Conservation (phyloP, 2,888 invertebrate species). For the Amitus sp. region DNA sequence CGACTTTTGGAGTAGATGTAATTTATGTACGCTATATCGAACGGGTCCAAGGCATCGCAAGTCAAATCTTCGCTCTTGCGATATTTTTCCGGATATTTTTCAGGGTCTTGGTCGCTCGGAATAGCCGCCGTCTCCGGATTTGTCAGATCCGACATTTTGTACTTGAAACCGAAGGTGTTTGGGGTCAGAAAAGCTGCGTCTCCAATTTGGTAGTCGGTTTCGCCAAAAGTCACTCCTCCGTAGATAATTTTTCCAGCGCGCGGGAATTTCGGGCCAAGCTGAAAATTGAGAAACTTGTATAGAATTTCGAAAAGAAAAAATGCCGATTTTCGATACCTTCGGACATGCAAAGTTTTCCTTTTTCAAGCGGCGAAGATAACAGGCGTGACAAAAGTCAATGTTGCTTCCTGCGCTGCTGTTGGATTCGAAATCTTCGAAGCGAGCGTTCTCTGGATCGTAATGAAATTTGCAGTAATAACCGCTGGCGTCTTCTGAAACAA, state of each 20-base stretch:
- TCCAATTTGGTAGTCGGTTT: conserved; percentile 73
- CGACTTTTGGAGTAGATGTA: conserved; percentile 71
- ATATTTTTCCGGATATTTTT: conserved; percentile 83
- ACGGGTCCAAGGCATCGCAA: conserved; percentile 78
- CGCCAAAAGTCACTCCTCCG: conserved; percentile 69
- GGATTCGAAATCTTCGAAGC: conserved; percentile 44
- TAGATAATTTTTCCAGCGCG: too few relatives aligned
- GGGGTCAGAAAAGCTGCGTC: conserved; percentile 77
- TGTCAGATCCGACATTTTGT: conserved; percentile 36
- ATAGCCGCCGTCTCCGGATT: conserved; percentile 2
- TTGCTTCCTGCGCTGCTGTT: conserved; percentile 5
- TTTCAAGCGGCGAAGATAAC: conserved; percentile 33
- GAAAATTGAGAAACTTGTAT: conserved; percentile 1
- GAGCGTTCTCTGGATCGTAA: conserved; percentile 48
- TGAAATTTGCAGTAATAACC: conserved; percentile 73
- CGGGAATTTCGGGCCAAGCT: too few relatives aligned
- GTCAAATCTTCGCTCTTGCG: conserved; percentile 81
- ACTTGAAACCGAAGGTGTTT: conserved; percentile 71
- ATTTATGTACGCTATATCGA: conserved; percentile 77
- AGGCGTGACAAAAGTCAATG: conserved; percentile 54
- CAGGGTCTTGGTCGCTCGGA: conserved; percentile 71
- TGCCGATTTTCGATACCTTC: conserved; percentile 27
- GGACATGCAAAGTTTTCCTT: conserved; percentile 39
- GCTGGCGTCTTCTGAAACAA: too few relatives aligned
- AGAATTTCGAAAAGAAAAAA: too few relatives aligned